A percentile compares a stretch with the other conserved stretches of the same genome.
Conservation (phyloP, 2,797 vertebrate species). For the Fratercula arctica region DNA sequence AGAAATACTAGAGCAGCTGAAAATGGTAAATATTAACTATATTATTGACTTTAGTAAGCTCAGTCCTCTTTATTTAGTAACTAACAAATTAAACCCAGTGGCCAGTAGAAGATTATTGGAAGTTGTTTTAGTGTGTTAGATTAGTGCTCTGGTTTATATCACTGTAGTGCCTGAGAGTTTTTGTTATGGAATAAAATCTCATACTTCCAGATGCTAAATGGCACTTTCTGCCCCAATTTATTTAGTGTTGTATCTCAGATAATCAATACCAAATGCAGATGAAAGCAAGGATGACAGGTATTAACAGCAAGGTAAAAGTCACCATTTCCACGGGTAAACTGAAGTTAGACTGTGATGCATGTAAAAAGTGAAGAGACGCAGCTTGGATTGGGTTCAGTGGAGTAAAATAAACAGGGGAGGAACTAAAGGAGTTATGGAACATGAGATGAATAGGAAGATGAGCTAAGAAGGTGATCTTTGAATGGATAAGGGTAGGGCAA, state of each 20-base stretch:
- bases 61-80: background rate
- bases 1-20: background rate
- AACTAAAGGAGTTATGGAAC: background rate
- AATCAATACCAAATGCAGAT: background rate
- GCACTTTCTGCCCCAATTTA: background rate
- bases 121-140: background rate
- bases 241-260: background rate
- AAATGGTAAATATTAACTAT: background rate
- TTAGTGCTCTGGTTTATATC: background rate
- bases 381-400: background rate
- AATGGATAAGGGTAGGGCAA: background rate
- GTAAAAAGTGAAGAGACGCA: background rate
- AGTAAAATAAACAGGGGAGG: background rate
- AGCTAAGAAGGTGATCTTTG: background rate
- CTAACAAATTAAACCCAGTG: background rate
- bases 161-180: background rate
- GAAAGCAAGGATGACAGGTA: background rate
- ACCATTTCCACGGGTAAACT: background rate
- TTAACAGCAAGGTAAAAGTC: background rate
- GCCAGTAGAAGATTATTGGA: background rate
- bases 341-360: rapidly evolving
- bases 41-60: background rate
- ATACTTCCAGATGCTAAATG: background rate
- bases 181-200: background rate
- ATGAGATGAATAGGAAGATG: background rate